Base-by-base conservation (phyloP, 1,140 invertebrate species). In the Leptinotarsa lineolata region DNA sequence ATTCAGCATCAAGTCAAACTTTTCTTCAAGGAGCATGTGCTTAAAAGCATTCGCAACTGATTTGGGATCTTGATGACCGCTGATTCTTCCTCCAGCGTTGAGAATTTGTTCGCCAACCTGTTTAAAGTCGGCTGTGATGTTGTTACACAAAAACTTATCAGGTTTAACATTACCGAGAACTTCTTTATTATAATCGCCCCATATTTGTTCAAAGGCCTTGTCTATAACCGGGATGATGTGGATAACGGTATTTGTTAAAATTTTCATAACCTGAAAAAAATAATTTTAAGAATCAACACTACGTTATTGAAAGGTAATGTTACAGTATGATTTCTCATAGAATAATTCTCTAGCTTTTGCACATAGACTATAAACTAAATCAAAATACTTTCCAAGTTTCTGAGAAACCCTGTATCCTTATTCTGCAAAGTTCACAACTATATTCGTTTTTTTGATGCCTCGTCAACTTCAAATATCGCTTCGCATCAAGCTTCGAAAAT, bases 151-250 rank as follows among this genome's bases (percentile, higher is more conserved):
- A 80, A 90, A 89, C 54, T 88, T 85, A 69, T 87, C 83, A 0
- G 80, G 77, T 71, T 76, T 74, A 6, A 70, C 68, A 20, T 72
- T 74, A 12, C 80, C 81, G 2, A 63, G 8, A 0, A 74, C 74
- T 64, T 77, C 69, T 75, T 79, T 79, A 0, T 70, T 60, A 68
- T 81, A 84, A 54, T 79, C 75, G 0, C 83, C 83, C 83, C 83
- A 84, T 20, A 84, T 83, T 60, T 86, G 85, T 18, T 88, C 86
- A 76, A 89, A 90, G 8, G 86, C 81, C 11, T 86, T 85, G 80
- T 92, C 90, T 0, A 92, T 78, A 16, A 87, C 89, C 1, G 95
- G 95, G 75, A 97, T 88, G 70, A 98, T 90, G 81, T 96, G 92
- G 44, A 97, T 82, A 22, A 95, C 91, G 6, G 90, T 85, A 68